These are phyloP conservation scores for Acromyrmex charruanus DNA, from an alignment of 1,140 invertebrate genomes.

Conservation along the genomic window DNA sequence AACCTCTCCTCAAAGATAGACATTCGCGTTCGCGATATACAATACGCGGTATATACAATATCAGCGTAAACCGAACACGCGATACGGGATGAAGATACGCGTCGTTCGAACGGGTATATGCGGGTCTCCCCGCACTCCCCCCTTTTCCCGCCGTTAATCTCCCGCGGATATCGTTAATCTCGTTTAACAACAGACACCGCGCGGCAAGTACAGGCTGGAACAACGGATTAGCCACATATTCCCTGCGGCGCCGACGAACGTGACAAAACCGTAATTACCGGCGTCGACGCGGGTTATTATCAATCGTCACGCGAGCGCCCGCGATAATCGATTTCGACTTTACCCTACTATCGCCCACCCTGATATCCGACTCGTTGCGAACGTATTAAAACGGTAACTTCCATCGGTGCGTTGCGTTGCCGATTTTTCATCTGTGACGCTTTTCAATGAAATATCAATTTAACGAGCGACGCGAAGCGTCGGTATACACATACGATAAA, in stretches of 20 bases:
- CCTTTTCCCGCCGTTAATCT: conserved; percentile 45
- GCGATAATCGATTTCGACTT: conserved; percentile 76
- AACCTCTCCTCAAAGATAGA: neutral
- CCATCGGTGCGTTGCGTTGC: conserved; percentile 19
- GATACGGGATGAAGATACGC: conserved; percentile 28
- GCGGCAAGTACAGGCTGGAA: conserved; percentile 69
- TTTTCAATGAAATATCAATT: conserved; percentile 42
- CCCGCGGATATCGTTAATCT: conserved; percentile 59
- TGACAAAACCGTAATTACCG: conserved; percentile 77
- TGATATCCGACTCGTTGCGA: conserved; percentile 19
- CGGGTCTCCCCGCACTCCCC: neutral
- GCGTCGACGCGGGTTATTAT: conserved; percentile 76
- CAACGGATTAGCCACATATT: conserved; percentile 73
- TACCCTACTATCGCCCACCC: conserved; percentile 19
- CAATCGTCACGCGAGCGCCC: conserved; percentile 74
- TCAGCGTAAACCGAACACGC: neutral
- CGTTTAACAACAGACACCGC: conserved; percentile 72
- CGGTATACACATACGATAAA: conserved; percentile 19
- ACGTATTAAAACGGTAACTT: conserved; percentile 63
- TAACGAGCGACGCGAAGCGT: conserved; percentile 21
- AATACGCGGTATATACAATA: neutral
- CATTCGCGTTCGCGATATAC: conserved; percentile 13
- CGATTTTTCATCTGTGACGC: conserved; percentile 35
- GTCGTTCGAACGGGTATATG: conserved; percentile 14
- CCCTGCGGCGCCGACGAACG: conserved; percentile 72